Percentiles rank a stretch among this genome's conserved stretches.
Conservation (phyloP, 2,888 invertebrate genomes). For the Chrysolina oricalcia region DNA sequence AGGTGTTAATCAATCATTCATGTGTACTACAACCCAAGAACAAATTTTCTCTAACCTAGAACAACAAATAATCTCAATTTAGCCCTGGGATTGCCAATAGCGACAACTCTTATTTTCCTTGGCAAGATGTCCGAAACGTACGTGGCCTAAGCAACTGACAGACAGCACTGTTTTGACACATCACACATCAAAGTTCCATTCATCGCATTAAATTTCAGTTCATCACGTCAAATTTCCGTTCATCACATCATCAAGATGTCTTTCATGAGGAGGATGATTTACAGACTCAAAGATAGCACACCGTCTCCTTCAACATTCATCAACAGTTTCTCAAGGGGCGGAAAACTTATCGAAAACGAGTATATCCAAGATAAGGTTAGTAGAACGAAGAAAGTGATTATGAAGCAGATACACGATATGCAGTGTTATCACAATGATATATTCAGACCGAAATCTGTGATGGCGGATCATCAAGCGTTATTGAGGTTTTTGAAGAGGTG, state of each 20-base stretch:
- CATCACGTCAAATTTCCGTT: not conserved
- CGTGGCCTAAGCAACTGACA: not conserved
- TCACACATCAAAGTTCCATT: not conserved
- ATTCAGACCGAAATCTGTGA: not conserved
- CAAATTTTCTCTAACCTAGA: no score
- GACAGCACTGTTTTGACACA: not conserved
- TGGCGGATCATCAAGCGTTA: not conserved
- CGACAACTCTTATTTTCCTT: no score
- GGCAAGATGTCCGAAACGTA: not conserved
- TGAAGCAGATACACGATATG: conserved; percentile 15
- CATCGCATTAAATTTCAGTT: not conserved
- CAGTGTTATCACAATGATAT: not conserved
- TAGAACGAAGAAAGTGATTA: not conserved
- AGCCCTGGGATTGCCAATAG: not conserved
- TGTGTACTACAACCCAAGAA: no score
- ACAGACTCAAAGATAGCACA: not conserved
- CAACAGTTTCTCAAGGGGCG: not conserved
- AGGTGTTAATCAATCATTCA: no score
- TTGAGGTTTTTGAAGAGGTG: not conserved
- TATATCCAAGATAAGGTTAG: conserved; percentile 1
- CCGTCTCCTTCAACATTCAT: not conserved
- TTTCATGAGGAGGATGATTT: conserved; percentile 2
- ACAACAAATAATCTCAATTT: no score
- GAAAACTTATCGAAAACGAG: conserved; percentile 13
- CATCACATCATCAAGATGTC: conserved; percentile 8